Percentiles rank a stretch among this genome's conserved stretches.
These are phyloP conservation scores for Triplophysa rosa DNA, from an alignment of 2,113 vertebrate species.

Conservation along the genomic window DNA sequence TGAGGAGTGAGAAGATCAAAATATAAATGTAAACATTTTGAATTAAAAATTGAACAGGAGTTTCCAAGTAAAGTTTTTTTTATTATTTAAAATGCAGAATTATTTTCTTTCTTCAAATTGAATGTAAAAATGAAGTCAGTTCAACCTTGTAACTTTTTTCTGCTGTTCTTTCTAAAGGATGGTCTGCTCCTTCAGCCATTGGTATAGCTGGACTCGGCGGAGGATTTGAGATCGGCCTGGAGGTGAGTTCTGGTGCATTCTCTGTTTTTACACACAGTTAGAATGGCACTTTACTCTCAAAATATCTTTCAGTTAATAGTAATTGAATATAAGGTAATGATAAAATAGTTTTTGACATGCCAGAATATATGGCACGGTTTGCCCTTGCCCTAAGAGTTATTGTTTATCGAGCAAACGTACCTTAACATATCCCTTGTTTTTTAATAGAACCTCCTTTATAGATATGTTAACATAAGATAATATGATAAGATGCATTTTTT, in stretches of 20 bases:
- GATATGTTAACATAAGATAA: not conserved
- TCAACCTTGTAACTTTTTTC: not conserved
- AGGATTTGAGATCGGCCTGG: constrained; percentile 95
- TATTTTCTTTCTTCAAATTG: not conserved
- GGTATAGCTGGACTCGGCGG: constrained; percentile 95
- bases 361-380: too few species aligned
- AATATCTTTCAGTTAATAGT: too few species aligned
- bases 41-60: too few species aligned
- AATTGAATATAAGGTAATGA: too few species aligned
- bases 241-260: constrained; percentile 74
- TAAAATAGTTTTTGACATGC: too few species aligned
- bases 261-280: not conserved
- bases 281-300: not conserved
- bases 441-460: not conserved
- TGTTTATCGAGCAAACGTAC: too few species aligned
- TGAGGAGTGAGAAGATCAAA: too few species aligned
- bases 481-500: not conserved
- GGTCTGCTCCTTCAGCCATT: constrained; percentile 96
- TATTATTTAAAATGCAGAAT: not conserved
- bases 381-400: too few species aligned
- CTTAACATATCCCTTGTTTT: too few species aligned
- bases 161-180: constrained; percentile 69
- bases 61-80: not conserved
- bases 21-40: too few species aligned
- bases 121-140: not conserved